These are phyloP conservation scores for Bothrops jararaca DNA, from an alignment of 2,113 vertebrate species.

Conservation along the genomic window DNA sequence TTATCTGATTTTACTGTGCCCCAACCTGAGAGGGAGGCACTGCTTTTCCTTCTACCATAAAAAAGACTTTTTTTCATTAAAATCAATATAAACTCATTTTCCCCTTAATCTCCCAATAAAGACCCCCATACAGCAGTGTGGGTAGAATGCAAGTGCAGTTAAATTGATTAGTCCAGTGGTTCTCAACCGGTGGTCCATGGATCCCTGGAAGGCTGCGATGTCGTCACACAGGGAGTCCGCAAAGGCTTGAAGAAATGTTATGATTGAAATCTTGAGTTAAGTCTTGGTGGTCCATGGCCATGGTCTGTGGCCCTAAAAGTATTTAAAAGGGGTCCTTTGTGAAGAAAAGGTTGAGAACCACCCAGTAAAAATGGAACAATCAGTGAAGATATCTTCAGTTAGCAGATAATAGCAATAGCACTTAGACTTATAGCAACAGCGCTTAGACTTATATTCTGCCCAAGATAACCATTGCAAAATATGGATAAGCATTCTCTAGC, in stretches of 20 bases:
- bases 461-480: background rate
- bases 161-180: background rate
- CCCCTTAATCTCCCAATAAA: background rate
- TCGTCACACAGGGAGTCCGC: background rate
- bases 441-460: background rate
- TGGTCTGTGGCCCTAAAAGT: background rate
- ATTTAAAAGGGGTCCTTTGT: background rate
- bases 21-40: background rate
- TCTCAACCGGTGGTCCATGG: background rate
- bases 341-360: background rate
- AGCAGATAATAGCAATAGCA: background rate
- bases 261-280: background rate
- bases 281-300: background rate
- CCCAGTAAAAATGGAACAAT: background rate
- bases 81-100: background rate
- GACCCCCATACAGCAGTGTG: background rate
- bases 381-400: background rate
- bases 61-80: background rate
- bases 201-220: background rate
- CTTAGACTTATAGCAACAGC: background rate
- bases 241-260: background rate
- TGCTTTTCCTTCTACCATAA: background rate
- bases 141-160: background rate
- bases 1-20: background rate
- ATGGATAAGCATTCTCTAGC: background rate